A percentile compares a stretch with the other conserved stretches of the same genome.
Conservation (phyloP, 2,888 invertebrate species). For the Melanargia galathea region DNA sequence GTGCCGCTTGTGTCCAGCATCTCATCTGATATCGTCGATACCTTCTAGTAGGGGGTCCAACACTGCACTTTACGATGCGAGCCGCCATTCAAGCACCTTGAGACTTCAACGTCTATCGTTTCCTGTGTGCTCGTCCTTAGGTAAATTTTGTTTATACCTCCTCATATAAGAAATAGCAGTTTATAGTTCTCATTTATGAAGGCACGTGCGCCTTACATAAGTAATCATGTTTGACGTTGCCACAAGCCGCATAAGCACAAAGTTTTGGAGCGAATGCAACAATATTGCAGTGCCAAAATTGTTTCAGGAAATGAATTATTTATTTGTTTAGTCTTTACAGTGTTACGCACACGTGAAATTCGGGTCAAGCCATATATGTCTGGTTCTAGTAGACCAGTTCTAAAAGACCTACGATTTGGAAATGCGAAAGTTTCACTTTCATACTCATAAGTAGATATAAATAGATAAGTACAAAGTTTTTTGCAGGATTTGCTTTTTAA, state of each 20-base stretch:
- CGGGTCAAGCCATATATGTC: background rate
- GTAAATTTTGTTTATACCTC: slow-evolving; percentile 2
- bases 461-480: too few species aligned
- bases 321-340: background rate
- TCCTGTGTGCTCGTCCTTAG: too few species aligned
- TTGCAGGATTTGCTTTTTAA: too few species aligned
- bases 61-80: too few species aligned
- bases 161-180: background rate
- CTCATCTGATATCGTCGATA: too few species aligned
- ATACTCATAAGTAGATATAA: too few species aligned
- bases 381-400: background rate
- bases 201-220: slow-evolving; percentile 3
- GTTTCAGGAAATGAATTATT: background rate
- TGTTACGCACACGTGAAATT: background rate
- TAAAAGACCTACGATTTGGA: too few species aligned
- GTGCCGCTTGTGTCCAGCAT: too few species aligned
- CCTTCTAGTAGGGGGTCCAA: too few species aligned
- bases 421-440: too few species aligned
- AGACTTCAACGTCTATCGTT: too few species aligned
- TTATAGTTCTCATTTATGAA: slow-evolving; percentile 1
- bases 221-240: slow-evolving; percentile 8
- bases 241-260: background rate
- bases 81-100: too few species aligned
- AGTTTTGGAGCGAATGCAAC: slow-evolving; percentile 8
- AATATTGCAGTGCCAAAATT: slow-evolving; percentile 11